A percentile compares a stretch with the other conserved stretches of the same genome.
These are phyloP conservation scores for Hydra vulgaris DNA, from an alignment of 30 jellyfish, hydroid and myxozoan species.

Conservation along the genomic window DNA sequence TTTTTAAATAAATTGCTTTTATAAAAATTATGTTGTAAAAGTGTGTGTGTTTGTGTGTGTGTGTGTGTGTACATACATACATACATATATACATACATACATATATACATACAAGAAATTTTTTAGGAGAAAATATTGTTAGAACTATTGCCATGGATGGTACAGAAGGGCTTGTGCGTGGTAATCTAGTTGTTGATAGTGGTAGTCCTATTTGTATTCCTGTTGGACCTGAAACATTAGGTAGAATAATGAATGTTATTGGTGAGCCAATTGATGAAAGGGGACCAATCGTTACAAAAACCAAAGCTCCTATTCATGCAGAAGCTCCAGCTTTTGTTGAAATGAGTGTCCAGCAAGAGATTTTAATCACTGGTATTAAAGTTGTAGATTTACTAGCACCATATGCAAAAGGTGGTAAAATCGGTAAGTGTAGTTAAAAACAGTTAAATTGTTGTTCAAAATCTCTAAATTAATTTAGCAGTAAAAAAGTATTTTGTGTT, in stretches of 20 bases:
- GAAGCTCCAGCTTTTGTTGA: slow-evolving; percentile 99
- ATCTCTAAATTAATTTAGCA: no score
- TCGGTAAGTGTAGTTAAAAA: slow-evolving; percentile 74
- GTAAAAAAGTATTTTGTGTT: no score
- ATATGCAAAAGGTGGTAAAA: slow-evolving; percentile 99
- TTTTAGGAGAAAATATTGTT: slow-evolving; percentile 96
- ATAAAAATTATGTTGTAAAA: no score
- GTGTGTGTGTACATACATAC: no score
- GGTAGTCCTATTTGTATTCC: slow-evolving; percentile 98
- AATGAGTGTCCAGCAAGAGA: slow-evolving; percentile 99
- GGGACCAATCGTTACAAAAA: slow-evolving; percentile 96
- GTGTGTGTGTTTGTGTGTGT: no score
- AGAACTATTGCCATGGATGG: slow-evolving; percentile 99
- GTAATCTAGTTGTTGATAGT: slow-evolving; percentile 84
- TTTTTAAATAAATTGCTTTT: no score
- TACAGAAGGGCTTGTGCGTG: slow-evolving; percentile 99
- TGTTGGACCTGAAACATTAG: slow-evolving; percentile 99
- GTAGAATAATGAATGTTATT: slow-evolving; percentile 97
- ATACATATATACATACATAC: no score
- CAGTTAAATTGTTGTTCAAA: background rate
- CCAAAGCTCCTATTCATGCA: slow-evolving; percentile 94
- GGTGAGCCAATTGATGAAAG: slow-evolving; percentile 99
- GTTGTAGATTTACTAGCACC: slow-evolving; percentile 99
- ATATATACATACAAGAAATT: no score
- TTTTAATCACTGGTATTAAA: slow-evolving; percentile 96